Percentiles rank a stretch among this genome's conserved stretches.
These are phyloP conservation scores for Caiman crocodilus DNA, from an alignment of 2,797 vertebrate genomes.

Conservation along the genomic window DNA sequence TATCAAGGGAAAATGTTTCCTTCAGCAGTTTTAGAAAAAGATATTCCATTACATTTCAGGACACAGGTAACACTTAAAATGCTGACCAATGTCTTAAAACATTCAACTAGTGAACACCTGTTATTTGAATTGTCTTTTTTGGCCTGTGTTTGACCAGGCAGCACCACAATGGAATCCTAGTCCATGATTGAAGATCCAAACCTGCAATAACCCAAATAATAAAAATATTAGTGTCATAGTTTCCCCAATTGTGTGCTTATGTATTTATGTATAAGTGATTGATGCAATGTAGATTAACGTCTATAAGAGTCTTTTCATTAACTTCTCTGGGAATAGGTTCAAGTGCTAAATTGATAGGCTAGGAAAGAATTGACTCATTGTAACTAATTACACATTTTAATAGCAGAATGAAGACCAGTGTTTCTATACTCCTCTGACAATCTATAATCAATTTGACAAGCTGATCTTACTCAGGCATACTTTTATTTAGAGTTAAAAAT, in stretches of 20 bases:
- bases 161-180: too few relatives aligned
- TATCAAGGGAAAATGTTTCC: not conserved
- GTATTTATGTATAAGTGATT: not conserved
- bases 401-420: not conserved
- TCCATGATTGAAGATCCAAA: too few relatives aligned
- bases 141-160: too few relatives aligned
- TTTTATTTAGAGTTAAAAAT: not conserved
- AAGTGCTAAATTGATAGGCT: not conserved
- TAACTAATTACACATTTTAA: not conserved
- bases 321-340: rapidly evolving
- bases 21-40: not conserved
- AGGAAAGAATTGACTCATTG: not conserved
- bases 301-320: not conserved
- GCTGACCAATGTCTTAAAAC: not conserved
- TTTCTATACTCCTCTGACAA: not conserved
- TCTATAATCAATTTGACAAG: not conserved
- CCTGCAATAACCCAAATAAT: too few relatives aligned
- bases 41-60: not conserved
- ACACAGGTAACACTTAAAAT: not conserved
- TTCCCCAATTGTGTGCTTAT: not conserved
- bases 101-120: not conserved
- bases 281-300: not conserved
- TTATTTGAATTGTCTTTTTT: too few relatives aligned
- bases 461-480: not conserved
- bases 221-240: not conserved